These are phyloP conservation scores for Etheostoma cragini DNA, from an alignment of 2,113 vertebrate genomes.

Conservation along the genomic window DNA sequence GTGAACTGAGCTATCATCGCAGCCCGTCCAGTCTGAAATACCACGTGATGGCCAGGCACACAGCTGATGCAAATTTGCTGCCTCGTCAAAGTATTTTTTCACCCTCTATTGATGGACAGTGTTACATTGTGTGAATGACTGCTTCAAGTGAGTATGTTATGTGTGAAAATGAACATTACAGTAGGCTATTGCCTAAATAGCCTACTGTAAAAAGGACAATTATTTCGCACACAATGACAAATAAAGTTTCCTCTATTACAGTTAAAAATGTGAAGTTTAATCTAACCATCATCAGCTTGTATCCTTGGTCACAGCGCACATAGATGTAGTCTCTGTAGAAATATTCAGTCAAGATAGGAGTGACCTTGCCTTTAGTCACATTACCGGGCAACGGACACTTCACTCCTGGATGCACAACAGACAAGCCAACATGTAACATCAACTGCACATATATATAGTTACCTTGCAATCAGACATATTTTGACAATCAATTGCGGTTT, in stretches of 20 bases:
- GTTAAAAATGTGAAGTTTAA: neutral
- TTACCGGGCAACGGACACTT: constrained; percentile 66
- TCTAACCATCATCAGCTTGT: constrained; percentile 83
- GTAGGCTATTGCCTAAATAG: too few species aligned
- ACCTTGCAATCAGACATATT: neutral
- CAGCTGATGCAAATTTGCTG: too few species aligned
- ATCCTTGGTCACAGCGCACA: constrained; percentile 79
- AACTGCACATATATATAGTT: neutral
- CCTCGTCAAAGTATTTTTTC: too few species aligned
- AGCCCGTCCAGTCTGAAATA: too few species aligned
- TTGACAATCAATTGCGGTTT: neutral
- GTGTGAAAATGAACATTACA: too few species aligned
- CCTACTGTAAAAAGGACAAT: too few species aligned
- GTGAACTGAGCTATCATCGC: too few species aligned
- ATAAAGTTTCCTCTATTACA: neutral
- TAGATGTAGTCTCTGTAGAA: constrained; percentile 82
- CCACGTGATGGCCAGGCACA: too few species aligned
- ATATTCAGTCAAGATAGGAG: constrained; percentile 72
- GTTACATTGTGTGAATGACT: too few species aligned
- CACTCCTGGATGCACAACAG: constrained; percentile 70
- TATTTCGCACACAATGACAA: neutral
- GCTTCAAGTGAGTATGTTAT: too few species aligned
- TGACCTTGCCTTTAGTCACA: constrained; percentile 75
- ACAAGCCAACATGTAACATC: constrained; percentile 7
- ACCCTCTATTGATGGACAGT: too few species aligned